phyloP scores from a whole-genome alignment of 2,888 invertebrate species.

The Cecidostiba fungosa region DNA sequence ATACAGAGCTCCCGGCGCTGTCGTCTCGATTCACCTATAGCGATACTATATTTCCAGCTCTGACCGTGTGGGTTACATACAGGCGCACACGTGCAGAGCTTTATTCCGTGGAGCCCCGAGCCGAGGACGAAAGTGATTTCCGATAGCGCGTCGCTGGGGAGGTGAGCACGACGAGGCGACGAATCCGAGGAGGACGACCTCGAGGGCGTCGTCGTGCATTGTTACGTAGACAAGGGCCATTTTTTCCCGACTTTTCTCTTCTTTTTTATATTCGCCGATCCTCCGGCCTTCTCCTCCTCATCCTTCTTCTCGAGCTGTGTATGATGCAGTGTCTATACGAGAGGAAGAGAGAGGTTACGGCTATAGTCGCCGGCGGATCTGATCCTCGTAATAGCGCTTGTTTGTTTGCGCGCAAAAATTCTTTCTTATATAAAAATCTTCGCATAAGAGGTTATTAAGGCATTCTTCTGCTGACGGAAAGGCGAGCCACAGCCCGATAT shows the following conservation, averaged over 20 bases:
- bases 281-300: conserved; percentile 1
- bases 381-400: conserved; percentile 37
- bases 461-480: neutral
- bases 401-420: conserved; percentile 28
- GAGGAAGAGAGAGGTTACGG: neutral
- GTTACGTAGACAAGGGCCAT: conserved; percentile 56
- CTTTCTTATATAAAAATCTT: neutral
- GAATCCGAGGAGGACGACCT: conserved; percentile 43
- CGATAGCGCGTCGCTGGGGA: conserved; percentile 40
- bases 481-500: neutral
- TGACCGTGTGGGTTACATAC: neutral
- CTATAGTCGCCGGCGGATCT: conserved; percentile 35
- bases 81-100: neutral
- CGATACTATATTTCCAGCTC: neutral
- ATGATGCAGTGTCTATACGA: neutral
- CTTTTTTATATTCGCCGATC: conserved; percentile 10
- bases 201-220: conserved; percentile 60
- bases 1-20: neutral
- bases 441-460: neutral
- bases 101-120: conserved; percentile 33
- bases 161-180: neutral
- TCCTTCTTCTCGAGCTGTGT: neutral
- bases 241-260: conserved; percentile 10
- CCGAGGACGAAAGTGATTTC: conserved; percentile 57
- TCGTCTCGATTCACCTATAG: neutral